Evolutionary conservation across 2,888 invertebrate species (phyloP).

Genomic region (Aspidiotus destructor): DNA sequence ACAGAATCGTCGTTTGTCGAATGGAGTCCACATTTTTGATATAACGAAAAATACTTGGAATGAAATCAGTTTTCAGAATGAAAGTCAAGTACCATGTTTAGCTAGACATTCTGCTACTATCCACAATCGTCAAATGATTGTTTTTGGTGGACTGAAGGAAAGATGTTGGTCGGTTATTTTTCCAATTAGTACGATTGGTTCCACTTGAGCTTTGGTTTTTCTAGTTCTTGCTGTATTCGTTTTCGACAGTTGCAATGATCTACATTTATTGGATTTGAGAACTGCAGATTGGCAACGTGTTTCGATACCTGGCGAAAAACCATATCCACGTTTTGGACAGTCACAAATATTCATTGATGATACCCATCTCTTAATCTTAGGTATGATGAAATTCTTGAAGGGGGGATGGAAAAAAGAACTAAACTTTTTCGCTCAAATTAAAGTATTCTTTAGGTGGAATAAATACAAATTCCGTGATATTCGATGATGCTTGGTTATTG

Average conservation of each 20-base stretch:
- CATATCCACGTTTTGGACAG: slow-evolving; percentile 82
- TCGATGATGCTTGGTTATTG: slow-evolving; percentile 84
- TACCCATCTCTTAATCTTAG: slow-evolving; percentile 66
- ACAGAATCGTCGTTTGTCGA: slow-evolving; percentile 28
- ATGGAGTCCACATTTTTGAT: slow-evolving; percentile 67
- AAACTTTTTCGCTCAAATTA: not conserved
- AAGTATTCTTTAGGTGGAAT: slow-evolving; percentile 56
- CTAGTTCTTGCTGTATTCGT: too few species aligned
- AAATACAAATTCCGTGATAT: slow-evolving; percentile 76
- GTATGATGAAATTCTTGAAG: slow-evolving; percentile 38
- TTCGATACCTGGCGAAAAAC: slow-evolving; percentile 56
- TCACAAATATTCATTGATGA: slow-evolving; percentile 76
- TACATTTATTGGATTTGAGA: slow-evolving; percentile 78
- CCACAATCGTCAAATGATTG: slow-evolving; percentile 68
- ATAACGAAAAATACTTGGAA: slow-evolving; percentile 67
- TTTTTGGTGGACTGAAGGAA: slow-evolving; percentile 63
- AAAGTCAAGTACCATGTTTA: slow-evolving; percentile 52
- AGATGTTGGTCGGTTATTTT: slow-evolving; percentile 31
- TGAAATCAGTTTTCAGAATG: slow-evolving; percentile 48
- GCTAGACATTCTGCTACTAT: slow-evolving; percentile 90
- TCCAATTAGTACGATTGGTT: not conserved
- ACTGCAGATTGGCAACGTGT: slow-evolving; percentile 69
- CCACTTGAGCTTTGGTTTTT: too few species aligned
- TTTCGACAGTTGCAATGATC: slow-evolving; percentile 58
- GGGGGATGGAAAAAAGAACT: too few species aligned